A percentile compares a stretch with the other conserved stretches of the same genome.
Conservation (phyloP, 2,113 vertebrate species). For the Macroglossus sobrinus region DNA sequence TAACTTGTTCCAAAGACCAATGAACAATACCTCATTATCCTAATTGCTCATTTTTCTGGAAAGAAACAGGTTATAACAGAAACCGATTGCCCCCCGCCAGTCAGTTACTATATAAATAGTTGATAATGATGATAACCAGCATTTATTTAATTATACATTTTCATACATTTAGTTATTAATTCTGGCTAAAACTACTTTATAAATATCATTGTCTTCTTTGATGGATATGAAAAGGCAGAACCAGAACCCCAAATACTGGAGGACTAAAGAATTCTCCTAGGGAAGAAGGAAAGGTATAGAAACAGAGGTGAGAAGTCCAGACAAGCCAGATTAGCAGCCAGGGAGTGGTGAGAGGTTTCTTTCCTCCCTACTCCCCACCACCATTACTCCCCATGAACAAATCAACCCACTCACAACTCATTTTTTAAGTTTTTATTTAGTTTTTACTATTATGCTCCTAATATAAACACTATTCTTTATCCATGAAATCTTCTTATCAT, state of each 20-base stretch:
- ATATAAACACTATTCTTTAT: background rate
- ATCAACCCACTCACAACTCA: background rate
- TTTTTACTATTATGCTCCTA: background rate
- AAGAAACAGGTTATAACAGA: background rate
- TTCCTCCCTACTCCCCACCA: background rate
- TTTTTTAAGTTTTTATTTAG: background rate
- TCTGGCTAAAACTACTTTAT: background rate
- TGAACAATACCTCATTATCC: background rate
- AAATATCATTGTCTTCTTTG: background rate
- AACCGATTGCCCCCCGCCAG: background rate
- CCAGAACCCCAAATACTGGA: background rate
- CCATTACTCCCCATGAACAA: background rate
- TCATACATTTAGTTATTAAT: background rate
- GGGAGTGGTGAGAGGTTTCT: background rate
- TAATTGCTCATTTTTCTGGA: background rate
- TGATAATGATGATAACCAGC: background rate
- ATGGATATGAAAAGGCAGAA: background rate
- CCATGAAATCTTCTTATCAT: background rate
- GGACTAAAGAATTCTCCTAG: background rate
- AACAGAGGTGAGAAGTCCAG: background rate
- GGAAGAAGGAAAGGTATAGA: background rate
- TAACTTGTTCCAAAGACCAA: conserved; percentile 1
- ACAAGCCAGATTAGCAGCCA: background rate
- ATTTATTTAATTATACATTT: background rate
- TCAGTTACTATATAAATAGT: background rate